Base-by-base conservation (phyloP, 2,888 invertebrate genomes). In the Lasioglossum zephyrum region DNA sequence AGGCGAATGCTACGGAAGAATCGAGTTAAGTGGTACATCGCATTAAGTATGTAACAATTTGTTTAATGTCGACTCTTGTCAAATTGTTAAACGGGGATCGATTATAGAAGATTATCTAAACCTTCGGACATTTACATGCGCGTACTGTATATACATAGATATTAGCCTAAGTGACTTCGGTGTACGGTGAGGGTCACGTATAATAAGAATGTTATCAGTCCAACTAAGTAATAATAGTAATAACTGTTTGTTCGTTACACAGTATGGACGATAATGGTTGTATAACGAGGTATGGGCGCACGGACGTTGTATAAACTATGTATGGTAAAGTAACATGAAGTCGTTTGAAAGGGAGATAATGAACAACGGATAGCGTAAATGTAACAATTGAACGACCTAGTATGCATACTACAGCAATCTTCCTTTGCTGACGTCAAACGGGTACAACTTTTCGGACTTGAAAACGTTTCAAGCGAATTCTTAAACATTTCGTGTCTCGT, bases 131-230 rank as follows among this genome's bases (percentile, higher is more conserved):
- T 57, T 57, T 57, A n/a, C 57, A 57, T 57, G n/a, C 22, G 11
- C 57, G n/a, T n/a, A n/a, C 11, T 4, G n/a, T 11, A 57, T n/a
- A 57, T 57, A 57, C n/a, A 57, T n/a, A 57, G 57, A 57, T 11
- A 57, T 57, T 57, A 57, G n/a, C 57, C n/a, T 57, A 57, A 57
- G n/a, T 57, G n/a, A 57, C 57, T 57, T n/a, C 57, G 22, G n/a
- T 57, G 9, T 57, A n/a, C 57, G n/a, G n/a, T 11, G 57, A 57
- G 57, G n/a, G 57, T 57, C 57, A 57, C 57, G 9, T n/a, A 57
- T 57, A n/a, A 9, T 53, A 53, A 11, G 57, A n/a, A n/a, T 57
- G 8, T n/a, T 57, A 57, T 57, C 57, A n/a, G 11, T n/a, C 57
- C 11, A n/a, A 57, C 57, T n/a, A 57, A 57, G n/a, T 39, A 39